Base-by-base conservation (phyloP, 2,797 vertebrate species). In the Characodon lateralis region DNA sequence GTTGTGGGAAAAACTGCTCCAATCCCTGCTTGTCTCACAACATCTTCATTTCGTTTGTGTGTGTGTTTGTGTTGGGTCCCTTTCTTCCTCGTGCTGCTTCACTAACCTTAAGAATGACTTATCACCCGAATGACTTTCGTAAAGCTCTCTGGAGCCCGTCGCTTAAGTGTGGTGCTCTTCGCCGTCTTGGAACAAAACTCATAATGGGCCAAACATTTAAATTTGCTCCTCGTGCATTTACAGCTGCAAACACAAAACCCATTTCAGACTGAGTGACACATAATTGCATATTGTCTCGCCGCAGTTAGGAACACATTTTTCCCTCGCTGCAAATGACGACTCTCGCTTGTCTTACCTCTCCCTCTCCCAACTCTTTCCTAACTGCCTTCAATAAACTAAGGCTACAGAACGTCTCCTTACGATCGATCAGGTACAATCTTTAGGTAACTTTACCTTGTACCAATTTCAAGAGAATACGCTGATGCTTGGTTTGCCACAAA, bases 381-480 rank as follows among this genome's bases (percentile, higher is more conserved):
- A 95, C 89, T 89, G 95, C 95, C 92, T 90, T 92, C 94, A 92
- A 90, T 95, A 95, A 94, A 93, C 92, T 94, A 95, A 96, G 95
- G 96, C 95, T 94, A 94, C 96, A 93, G 95, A 96, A 95, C 95
- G 22, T 96, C 96, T 87, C 95, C 96, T 95, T 96, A 96, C 93
- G 96, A 96, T 94, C 95, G 95, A 96, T 96, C 96, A 96, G 96
- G 95, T 96, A 96, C 94, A 96, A 95, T 95, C 93, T 96, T 96
- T 96, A 96, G 96, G 95, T 96, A 96, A 96, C 95, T 95, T 94
- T 93, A 91, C 88, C 91, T 94, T 88, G 94, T 93, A 93, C 89
- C 91, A 93, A 87, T 89, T 90, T 85, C 77, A 89, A 89, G 88
- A 88, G 83, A 88, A 89, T 91, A 92, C 83, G 79, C 74, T 71